A percentile compares a stretch with the other conserved stretches of the same genome.
These are phyloP conservation scores for Dipodomys merriami DNA, from an alignment of 2,113 vertebrate genomes.

Conservation along the genomic window DNA sequence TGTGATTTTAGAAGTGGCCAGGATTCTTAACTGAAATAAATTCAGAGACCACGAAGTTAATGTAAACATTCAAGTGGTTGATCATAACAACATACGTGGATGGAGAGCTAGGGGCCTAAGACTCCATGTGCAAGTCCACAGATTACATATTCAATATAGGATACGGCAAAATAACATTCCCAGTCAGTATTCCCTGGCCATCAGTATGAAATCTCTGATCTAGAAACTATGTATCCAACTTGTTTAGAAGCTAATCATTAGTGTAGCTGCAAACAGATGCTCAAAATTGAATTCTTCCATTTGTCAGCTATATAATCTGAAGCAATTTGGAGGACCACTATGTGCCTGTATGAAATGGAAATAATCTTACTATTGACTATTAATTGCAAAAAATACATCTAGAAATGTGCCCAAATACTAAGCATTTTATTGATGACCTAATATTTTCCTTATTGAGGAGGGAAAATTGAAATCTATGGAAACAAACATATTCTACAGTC, in stretches of 20 bases:
- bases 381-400: neutral
- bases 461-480: slow-evolving; percentile 7
- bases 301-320: neutral
- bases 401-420: neutral
- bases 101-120: neutral
- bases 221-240: neutral
- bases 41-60: neutral
- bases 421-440: neutral
- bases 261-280: neutral
- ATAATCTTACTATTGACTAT: neutral
- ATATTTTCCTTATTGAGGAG: neutral
- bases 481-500: neutral
- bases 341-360: neutral
- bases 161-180: neutral
- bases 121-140: neutral
- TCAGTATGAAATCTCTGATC: neutral
- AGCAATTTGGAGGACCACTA: neutral
- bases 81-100: neutral
- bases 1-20: slow-evolving; percentile 51
- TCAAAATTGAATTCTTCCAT: neutral
- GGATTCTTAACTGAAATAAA: slow-evolving; percentile 6
- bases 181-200: neutral
- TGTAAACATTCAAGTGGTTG: neutral
- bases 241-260: neutral
- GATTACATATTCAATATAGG: neutral